These are phyloP conservation scores for Aeoliscus strigatus DNA, from an alignment of 2,797 vertebrate species.

Conservation along the genomic window DNA sequence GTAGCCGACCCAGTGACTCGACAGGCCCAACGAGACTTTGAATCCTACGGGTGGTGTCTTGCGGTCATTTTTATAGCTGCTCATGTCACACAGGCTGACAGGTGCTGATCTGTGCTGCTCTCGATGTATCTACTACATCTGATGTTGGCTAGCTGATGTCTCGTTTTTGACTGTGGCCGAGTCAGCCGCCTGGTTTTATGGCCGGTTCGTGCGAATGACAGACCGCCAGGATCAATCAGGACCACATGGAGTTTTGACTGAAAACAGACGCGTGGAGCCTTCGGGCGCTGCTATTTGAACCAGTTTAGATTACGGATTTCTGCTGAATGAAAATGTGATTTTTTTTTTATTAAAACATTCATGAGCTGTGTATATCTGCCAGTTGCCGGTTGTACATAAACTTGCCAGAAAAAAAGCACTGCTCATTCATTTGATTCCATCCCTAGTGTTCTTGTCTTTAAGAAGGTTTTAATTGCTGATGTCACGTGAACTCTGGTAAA, in stretches of 20 bases:
- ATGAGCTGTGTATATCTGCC: no score
- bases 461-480: no score
- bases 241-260: constrained; percentile 15
- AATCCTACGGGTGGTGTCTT: constrained; percentile 29
- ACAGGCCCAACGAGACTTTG: constrained; percentile 39
- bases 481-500: no score
- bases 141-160: constrained; percentile 9
- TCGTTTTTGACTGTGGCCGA: constrained; percentile 11
- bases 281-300: constrained; percentile 9
- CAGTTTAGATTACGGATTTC: constrained; percentile 21
- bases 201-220: constrained; percentile 28
- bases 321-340: no score
- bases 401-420: no score
- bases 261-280: constrained; percentile 31
- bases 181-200: no score
- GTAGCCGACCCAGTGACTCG: no score
- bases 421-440: no score
- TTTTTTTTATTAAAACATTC: no score
- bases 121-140: constrained; percentile 11
- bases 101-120: constrained; percentile 28
- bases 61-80: constrained; percentile 24
- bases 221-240: constrained; percentile 35
- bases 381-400: no score
- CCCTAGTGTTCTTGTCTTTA: no score
- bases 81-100: constrained; percentile 37